Evolutionary conservation across 2,113 vertebrate genomes (phyloP).

Genomic region (Rhinogobius similis): DNA sequence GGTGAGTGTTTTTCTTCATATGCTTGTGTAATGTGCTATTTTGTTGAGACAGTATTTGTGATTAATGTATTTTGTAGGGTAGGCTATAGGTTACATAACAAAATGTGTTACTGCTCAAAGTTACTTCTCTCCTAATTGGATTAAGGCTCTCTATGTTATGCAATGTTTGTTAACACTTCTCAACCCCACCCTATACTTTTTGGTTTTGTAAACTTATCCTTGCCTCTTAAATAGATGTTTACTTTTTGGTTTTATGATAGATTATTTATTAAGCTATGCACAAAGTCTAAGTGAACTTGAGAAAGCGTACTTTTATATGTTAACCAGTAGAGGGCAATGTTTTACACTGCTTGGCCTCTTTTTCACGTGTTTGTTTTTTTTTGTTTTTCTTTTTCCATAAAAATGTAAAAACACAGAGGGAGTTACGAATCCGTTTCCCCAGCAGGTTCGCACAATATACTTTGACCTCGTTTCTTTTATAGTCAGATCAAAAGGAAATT

Average conservation of each 20-base stretch:
- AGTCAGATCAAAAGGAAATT: not conserved
- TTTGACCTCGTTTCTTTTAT: not conserved
- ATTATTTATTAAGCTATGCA: not conserved
- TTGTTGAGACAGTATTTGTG: no score
- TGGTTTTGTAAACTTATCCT: no score
- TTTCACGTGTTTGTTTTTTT: no score
- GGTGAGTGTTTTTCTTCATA: not conserved
- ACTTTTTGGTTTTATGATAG: not conserved
- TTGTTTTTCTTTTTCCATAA: no score
- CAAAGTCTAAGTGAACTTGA: not conserved
- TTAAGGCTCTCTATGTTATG: slow-evolving; percentile 40
- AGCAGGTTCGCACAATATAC: not conserved
- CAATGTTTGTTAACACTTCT: slow-evolving; percentile 1
- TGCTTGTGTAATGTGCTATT: not conserved
- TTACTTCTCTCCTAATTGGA: slow-evolving; percentile 44
- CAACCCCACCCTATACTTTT: not conserved
- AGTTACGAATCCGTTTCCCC: not conserved
- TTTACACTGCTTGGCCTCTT: not conserved
- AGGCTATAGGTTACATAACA: not conserved
- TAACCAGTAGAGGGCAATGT: slow-evolving; percentile 1
- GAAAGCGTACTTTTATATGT: not conserved
- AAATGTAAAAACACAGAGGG: not conserved
- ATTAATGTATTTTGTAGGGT: not conserved
- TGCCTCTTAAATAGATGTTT: no score
- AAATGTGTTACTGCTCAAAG: slow-evolving; percentile 1